phyloP scores from a whole-genome alignment of 1,140 invertebrate species.

The Orius insidiosus region DNA sequence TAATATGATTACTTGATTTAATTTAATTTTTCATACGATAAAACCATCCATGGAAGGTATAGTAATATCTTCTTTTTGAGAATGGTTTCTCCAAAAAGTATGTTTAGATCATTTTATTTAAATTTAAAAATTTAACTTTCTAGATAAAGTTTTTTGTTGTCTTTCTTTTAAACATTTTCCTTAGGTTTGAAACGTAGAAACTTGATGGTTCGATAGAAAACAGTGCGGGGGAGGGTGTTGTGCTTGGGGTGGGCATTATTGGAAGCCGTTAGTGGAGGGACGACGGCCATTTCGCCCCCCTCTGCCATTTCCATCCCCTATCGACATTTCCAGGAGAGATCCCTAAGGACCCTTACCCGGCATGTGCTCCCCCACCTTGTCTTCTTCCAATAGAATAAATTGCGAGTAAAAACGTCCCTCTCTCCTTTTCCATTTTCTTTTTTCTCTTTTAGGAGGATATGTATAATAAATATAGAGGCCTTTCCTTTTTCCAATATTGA shows the following conservation, averaged over 20 bases:
- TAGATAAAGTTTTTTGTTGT: no score
- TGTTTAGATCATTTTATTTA: no score
- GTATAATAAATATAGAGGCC: conserved; percentile 6
- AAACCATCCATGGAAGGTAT: no score
- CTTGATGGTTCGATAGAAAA: no score
- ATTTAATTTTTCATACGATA: no score
- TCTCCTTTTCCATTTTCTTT: background rate
- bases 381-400: conserved; percentile 9
- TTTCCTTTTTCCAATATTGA: conserved; percentile 6
- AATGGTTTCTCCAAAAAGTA: no score
- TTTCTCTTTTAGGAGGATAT: background rate
- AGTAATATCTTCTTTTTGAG: no score
- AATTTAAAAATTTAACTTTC: no score
- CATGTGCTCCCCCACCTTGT: conserved; percentile 5
- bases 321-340: background rate
- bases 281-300: conserved; percentile 5
- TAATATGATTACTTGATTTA: no score
- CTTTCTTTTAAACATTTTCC: no score
- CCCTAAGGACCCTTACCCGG: background rate
- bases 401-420: conserved; percentile 4
- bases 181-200: no score
- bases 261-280: background rate
- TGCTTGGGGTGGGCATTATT: conserved; percentile 1
- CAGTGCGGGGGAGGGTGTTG: no score
- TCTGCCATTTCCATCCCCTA: conserved; percentile 1